Evolutionary conservation across 2,888 invertebrate genomes (phyloP).

Genomic region (Campopleginae sp.): DNA sequence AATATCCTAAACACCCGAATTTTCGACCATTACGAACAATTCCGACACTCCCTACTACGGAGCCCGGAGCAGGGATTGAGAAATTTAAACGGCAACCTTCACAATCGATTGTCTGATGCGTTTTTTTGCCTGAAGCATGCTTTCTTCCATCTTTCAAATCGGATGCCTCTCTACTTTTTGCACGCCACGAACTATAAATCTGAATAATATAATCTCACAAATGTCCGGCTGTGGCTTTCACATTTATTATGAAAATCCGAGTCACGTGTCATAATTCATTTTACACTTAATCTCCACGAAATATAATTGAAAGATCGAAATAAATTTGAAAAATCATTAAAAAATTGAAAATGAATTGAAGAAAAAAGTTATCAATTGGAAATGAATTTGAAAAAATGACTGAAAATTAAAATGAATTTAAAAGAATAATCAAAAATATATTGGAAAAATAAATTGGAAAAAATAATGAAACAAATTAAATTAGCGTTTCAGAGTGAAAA

Average conservation of each 20-base stretch:
- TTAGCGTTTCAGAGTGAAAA: too few species aligned
- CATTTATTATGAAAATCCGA: neutral
- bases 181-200: neutral
- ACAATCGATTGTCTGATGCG: slow-evolving; percentile 9
- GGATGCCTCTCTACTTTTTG: neutral
- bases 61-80: slow-evolving; percentile 46
- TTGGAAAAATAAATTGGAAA: too few species aligned
- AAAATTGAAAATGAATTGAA: too few species aligned
- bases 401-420: too few species aligned
- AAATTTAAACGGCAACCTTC: slow-evolving; percentile 28
- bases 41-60: slow-evolving; percentile 68
- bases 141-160: neutral
- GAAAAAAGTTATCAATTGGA: too few species aligned
- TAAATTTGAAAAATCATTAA: too few species aligned
- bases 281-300: too few species aligned
- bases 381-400: too few species aligned
- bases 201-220: neutral
- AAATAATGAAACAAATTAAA: too few species aligned
- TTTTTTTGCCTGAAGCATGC: slow-evolving; percentile 18
- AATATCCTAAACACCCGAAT: slow-evolving; percentile 76
- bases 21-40: slow-evolving; percentile 74
- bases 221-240: neutral
- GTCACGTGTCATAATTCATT: too few species aligned
- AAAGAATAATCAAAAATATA: too few species aligned
- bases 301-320: too few species aligned